A percentile compares a stretch with the other conserved stretches of the same genome.
phyloP scores from a whole-genome alignment of 2,113 vertebrate genomes.

The Zeus faber region DNA sequence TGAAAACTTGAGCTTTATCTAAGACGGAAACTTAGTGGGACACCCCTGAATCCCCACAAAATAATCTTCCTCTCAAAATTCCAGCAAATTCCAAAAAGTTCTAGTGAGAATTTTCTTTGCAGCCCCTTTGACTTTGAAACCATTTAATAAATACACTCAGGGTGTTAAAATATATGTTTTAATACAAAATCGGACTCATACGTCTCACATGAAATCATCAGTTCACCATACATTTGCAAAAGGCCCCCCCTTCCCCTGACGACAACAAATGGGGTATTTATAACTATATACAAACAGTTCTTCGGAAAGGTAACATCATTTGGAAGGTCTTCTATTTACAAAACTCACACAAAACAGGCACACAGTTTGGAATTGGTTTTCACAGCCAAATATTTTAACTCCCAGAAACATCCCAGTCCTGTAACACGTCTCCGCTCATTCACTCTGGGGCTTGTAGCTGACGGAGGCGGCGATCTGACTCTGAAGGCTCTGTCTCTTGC shows the following conservation, averaged over 20 bases:
- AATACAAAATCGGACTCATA: no score
- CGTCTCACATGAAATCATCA: no score
- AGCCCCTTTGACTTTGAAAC: no score
- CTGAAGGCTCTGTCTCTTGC: conserved; percentile 81
- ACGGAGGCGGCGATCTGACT: conserved; percentile 82
- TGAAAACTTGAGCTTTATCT: no score
- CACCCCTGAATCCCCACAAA: no score
- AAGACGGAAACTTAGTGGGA: no score
- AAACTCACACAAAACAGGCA: conserved; percentile 31
- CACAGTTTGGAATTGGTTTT: conserved; percentile 19
- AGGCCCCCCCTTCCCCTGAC: conserved; percentile 13
- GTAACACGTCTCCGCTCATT: conserved; percentile 55
- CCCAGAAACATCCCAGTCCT: not conserved
- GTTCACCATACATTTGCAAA: no score
- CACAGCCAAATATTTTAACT: not conserved
- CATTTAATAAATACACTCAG: no score
- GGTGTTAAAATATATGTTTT: no score
- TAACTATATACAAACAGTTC: conserved; percentile 3
- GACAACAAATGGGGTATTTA: conserved; percentile 48
- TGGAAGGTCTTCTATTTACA: conserved; percentile 54
- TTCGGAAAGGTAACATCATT: not conserved
- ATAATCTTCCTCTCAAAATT: no score
- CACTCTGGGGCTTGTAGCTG: conserved; percentile 81
- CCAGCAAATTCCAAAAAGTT: no score
- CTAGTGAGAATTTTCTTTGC: no score